Evolutionary conservation across 2,113 vertebrate species (phyloP), one percentile per base, ranked within the genome.

Genomic region (Dascyllus trimaculatus): DNA sequence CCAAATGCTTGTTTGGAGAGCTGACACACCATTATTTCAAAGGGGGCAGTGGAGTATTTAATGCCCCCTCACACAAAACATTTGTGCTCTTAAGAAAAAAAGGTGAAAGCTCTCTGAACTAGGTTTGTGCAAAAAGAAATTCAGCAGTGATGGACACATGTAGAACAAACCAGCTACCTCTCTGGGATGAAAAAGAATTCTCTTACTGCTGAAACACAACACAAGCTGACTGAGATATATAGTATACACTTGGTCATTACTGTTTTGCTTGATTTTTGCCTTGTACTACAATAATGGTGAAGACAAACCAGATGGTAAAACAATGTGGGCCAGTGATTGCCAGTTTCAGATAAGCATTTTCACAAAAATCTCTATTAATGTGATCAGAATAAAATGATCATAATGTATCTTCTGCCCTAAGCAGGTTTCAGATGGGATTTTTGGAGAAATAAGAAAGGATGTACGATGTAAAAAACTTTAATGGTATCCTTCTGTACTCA

Each of bases 1-100:
- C 58, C 57, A 46, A 53, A 75, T 45, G 59, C 56, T 53, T 62
- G 60, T 57, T 66, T 38, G n/a, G 14, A 38, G 57, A 68, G 64
- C 32, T 60, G 65, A 63, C 9, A 18, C 48, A 21, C 25, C 22
- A 24, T 69, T 61, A 29, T 53, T 71, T 74, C 32, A 49, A 18
- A 19, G 1, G 11, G 15, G 32, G 22, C 10, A 22, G 19, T 5
- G 40, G 35, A 40, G 19, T 18, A 38, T 60, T 74, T 58, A 59
- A 75, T 24, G 43, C 8, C 10, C 11, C 32, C 32, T 15, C 26
- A 2, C 24, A 29, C 53, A 69, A 10, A 45, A 38, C 17, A 26
- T n/a, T 21, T 61, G 40, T 17, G 35, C 35, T 53, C 17, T 24
- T 24, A 46, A 25, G 38, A 24, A 14, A 40, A 29, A 29, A 49